Percentiles rank a stretch among this genome's conserved stretches.
These are phyloP conservation scores for Agrilus biguttatus DNA, from an alignment of 2,888 invertebrate genomes.

Conservation along the genomic window DNA sequence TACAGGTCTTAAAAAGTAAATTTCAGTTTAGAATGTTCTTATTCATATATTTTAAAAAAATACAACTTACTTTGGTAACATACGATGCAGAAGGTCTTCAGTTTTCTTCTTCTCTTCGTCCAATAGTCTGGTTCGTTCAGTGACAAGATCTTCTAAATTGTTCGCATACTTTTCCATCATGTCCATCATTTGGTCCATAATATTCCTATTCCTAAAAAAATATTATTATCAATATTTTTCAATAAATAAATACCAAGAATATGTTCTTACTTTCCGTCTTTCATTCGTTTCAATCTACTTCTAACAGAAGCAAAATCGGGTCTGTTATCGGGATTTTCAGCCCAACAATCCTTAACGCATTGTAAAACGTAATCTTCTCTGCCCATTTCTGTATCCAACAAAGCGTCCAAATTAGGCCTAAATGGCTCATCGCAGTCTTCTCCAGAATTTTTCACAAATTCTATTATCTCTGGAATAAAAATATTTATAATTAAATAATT, in stretches of 20 bases:
- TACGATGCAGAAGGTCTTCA: constrained; percentile 80
- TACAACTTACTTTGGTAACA: constrained; percentile 73
- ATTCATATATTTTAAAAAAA: background rate
- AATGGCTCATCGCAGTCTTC: constrained; percentile 56
- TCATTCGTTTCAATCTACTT: constrained; percentile 72
- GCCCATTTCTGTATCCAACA: constrained; percentile 55
- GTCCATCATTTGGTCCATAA: constrained; percentile 96
- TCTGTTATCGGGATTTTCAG: constrained; percentile 65
- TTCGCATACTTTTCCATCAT: constrained; percentile 96
- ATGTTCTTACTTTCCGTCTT: constrained; percentile 65
- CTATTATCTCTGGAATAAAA: constrained; percentile 58
- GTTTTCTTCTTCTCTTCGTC: constrained; percentile 89
- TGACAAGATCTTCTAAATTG: constrained; percentile 87
- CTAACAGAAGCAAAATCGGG: constrained; percentile 78
- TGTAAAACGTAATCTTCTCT: constrained; percentile 69
- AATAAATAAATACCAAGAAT: background rate
- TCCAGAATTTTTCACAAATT: constrained; percentile 60
- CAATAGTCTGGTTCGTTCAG: constrained; percentile 76
- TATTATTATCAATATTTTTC: background rate
- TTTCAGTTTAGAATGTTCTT: too few species aligned
- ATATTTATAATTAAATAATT: background rate
- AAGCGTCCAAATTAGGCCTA: constrained; percentile 60
- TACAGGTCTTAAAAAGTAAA: constrained; percentile 52
- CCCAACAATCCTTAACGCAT: constrained; percentile 82
- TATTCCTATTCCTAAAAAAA: constrained; percentile 59